Conservation (phyloP, 2,888 invertebrate species). For the Prenolepis imparis region DNA sequence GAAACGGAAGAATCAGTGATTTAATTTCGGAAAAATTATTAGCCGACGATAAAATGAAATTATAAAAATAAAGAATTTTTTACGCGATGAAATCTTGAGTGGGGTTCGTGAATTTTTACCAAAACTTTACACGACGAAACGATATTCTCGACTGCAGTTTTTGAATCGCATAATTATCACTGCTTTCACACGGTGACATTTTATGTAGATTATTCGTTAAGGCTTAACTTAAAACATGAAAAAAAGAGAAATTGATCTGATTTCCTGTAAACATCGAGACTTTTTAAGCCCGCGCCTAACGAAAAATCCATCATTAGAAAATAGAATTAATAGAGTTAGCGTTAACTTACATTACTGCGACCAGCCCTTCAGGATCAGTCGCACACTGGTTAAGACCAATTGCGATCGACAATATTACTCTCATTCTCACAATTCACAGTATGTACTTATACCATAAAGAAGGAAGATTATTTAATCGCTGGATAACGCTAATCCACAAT, state of each 20-base stretch:
- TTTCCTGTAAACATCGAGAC: background rate
- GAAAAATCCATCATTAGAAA: background rate
- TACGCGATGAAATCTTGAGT: background rate
- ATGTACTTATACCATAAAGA: background rate
- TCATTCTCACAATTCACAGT: conserved; percentile 3
- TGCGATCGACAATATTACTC: conserved; percentile 37
- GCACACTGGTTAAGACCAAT: conserved; percentile 35
- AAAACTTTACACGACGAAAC: background rate
- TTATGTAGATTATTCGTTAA: background rate
- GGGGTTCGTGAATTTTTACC: background rate
- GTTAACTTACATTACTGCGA: conserved; percentile 16
- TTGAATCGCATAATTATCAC: background rate
- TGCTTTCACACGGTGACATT: background rate
- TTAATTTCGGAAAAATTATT: background rate
- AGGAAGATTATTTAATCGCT: conserved; percentile 38
- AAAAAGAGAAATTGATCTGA: background rate
- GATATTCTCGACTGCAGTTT: background rate
- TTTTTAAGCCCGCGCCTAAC: background rate
- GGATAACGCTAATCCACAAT: conserved; percentile 17
- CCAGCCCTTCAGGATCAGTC: conserved; percentile 8
- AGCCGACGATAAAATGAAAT: background rate
- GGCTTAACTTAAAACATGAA: background rate
- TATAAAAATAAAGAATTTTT: background rate
- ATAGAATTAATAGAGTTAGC: background rate
- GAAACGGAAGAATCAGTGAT: background rate